Percentiles rank a stretch among this genome's conserved stretches.
These are phyloP conservation scores for Lampropteryx suffumata DNA, from an alignment of 2,888 invertebrate genomes.

Conservation along the genomic window DNA sequence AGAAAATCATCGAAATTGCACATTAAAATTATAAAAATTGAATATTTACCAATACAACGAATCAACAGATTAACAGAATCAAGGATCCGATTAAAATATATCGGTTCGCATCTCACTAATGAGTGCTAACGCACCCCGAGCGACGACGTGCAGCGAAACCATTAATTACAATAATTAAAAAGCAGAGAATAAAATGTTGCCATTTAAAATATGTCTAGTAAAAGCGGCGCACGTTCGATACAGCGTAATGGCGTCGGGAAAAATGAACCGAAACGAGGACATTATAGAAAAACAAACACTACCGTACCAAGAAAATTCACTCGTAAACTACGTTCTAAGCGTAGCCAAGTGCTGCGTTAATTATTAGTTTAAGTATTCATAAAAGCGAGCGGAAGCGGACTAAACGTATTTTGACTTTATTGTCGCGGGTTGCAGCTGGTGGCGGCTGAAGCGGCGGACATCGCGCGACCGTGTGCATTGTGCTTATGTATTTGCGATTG, in stretches of 20 bases:
- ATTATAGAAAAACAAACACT: slow-evolving; percentile 62
- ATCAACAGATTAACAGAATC: slow-evolving; percentile 1
- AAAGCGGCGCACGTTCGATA: slow-evolving; percentile 60
- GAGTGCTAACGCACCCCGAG: slow-evolving; percentile 34
- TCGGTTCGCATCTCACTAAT: slow-evolving; percentile 33
- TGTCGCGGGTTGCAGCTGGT: slow-evolving; percentile 54
- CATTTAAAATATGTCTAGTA: slow-evolving; percentile 51
- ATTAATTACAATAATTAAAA: slow-evolving; percentile 67
- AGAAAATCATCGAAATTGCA: too few species aligned
- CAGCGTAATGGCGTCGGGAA: slow-evolving; percentile 54
- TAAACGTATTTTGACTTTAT: slow-evolving; percentile 54
- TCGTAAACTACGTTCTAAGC: slow-evolving; percentile 67
- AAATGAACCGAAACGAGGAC: slow-evolving; percentile 58
- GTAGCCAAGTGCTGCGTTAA: slow-evolving; percentile 67
- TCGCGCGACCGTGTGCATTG: not conserved
- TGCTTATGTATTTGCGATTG: not conserved
- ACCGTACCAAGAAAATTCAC: slow-evolving; percentile 57
- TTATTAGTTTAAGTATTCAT: slow-evolving; percentile 74
- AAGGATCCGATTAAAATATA: slow-evolving; percentile 31
- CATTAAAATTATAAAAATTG: not conserved
- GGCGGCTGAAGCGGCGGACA: too few species aligned
- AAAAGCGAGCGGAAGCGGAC: slow-evolving; percentile 55
- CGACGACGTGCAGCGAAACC: slow-evolving; percentile 50
- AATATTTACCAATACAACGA: not conserved
- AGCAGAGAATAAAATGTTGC: slow-evolving; percentile 48